Percentiles rank a stretch among this genome's conserved stretches.
Evolutionary conservation across 1,140 invertebrate species (phyloP).

Genomic region (Drosophila subpulchrella): DNA sequence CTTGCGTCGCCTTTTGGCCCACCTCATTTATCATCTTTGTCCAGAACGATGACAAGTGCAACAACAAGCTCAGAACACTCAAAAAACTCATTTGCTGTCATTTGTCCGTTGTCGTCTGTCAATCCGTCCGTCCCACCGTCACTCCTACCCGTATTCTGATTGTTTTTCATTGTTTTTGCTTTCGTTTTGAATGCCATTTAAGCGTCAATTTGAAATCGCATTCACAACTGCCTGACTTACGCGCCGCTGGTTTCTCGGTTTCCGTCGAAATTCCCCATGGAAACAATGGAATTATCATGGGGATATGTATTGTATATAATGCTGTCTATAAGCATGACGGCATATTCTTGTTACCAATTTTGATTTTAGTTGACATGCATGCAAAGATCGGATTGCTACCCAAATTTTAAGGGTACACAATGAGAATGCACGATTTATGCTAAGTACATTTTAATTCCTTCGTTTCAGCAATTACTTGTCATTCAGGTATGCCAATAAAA

Average conservation of each 20-base stretch:
- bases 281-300: constrained; percentile 54
- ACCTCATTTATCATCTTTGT: constrained; percentile 53
- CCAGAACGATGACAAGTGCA: constrained; percentile 46
- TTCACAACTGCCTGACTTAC: constrained; percentile 73
- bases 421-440: not conserved
- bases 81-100: constrained; percentile 77
- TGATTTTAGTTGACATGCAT: constrained; percentile 15
- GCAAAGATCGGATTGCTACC: constrained; percentile 4
- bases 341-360: constrained; percentile 49
- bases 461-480: not conserved
- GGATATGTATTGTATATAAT: constrained; percentile 3
- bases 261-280: constrained; percentile 44
- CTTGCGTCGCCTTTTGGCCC: constrained; percentile 5
- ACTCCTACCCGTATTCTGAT: constrained; percentile 28
- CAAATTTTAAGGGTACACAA: not conserved
- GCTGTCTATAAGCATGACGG: constrained; percentile 48
- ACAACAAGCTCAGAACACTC: constrained; percentile 63
- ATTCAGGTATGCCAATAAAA: not conserved
- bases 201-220: constrained; percentile 71
- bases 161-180: constrained; percentile 53
- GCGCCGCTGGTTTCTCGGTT: constrained; percentile 58
- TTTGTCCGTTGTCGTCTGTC: constrained; percentile 49
- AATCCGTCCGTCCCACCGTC: constrained; percentile 3
- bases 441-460: not conserved
- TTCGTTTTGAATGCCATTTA: constrained; percentile 71